A percentile compares a stretch with the other conserved stretches of the same genome.
These are phyloP conservation scores for Struthidea cinerea DNA, from an alignment of 2,113 vertebrate species.

Conservation along the genomic window DNA sequence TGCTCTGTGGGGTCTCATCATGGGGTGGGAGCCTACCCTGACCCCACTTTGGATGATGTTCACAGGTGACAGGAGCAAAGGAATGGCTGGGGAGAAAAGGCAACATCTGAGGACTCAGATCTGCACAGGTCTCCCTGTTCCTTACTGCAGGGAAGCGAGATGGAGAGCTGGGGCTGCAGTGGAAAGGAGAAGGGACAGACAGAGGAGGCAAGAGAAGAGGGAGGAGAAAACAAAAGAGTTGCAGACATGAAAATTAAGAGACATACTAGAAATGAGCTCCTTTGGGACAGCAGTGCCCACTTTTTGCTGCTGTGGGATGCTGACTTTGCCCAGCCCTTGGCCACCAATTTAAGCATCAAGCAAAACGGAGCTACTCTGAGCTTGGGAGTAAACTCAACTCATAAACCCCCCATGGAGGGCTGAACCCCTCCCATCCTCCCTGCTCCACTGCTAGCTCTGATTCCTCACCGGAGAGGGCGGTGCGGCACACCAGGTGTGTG, in stretches of 20 bases:
- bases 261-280: neutral
- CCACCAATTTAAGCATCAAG: neutral
- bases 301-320: neutral
- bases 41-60: neutral
- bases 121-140: neutral
- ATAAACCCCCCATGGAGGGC: fast-evolving
- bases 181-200: neutral
- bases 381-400: neutral
- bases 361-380: neutral
- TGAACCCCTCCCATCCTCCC: neutral
- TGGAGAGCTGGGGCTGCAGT: neutral
- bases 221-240: neutral
- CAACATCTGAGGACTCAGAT: neutral
- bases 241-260: neutral
- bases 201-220: neutral
- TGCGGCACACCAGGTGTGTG: slow-evolving; percentile 95
- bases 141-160: neutral
- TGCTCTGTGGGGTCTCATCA: neutral
- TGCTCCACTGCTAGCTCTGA: fast-evolving
- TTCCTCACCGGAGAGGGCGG: slow-evolving; percentile 85
- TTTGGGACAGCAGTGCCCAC: neutral
- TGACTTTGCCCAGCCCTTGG: neutral
- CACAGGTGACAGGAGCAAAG: neutral
- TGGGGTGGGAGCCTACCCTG: neutral
- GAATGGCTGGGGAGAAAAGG: neutral